Base-by-base conservation (phyloP, 2,797 vertebrate species). In the Knipowitschia caucasica region DNA sequence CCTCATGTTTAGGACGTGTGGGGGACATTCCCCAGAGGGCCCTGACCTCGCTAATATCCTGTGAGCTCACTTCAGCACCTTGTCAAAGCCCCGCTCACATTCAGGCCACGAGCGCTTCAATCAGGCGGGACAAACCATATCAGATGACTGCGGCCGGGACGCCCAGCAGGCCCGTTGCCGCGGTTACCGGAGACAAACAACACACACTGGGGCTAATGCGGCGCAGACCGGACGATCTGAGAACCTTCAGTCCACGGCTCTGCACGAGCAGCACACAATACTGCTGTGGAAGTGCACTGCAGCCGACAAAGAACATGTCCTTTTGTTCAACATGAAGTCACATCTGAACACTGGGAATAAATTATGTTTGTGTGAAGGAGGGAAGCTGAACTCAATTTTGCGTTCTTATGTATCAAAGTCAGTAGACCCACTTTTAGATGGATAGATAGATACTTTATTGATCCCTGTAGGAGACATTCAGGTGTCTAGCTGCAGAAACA, bases 1-100 rank as follows among this genome's bases (percentile, higher is more conserved):
- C 47, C 44, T 46, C 58, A 46, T 62, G 51, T 82, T 81, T 64
- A 70, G 59, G 64, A 71, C 34, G 78, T 82, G 80, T 69, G 71
- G 47, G 8, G 43, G 80, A 86, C 56, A 77, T 64, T 62, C 62
- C 66, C 66, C 81, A 80, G 77, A 76, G 69, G 34, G 39, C 67
- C 58, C 23, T 33, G 54, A 56, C 67, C 51, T 39, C 36, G 60
- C 60, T 59, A 66, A 77, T 66, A 78, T 75, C 65, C 75, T 75
- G 62, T 34, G 61, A 35, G 24, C 31, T 58, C 4, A 50, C 56
- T 52, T 56, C 14, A 67, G 49, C 76, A 70, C 70, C 71, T 58
- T 67, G 62, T 83, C 75, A 73, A 72, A 65, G 56, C 57, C 15
- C 23, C 53, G 57, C 36, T 18, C 1, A 20, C 17, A 36, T 11